phyloP scores from a whole-genome alignment of 2,797 vertebrate species.

The Propithecus perrieri region DNA sequence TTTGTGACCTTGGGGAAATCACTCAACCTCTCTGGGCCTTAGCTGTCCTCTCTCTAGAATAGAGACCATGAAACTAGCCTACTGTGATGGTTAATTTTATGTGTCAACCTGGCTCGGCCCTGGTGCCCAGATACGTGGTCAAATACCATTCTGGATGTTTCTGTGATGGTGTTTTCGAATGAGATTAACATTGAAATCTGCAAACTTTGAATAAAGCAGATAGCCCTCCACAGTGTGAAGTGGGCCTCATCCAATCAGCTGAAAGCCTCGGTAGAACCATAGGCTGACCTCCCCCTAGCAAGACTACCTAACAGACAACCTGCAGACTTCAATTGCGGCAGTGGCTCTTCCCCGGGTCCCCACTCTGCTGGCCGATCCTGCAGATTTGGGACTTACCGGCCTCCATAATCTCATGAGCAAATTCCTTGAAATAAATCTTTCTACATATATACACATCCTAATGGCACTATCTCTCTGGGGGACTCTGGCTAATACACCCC shows the following conservation, averaged over 20 bases:
- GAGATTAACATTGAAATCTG: neutral
- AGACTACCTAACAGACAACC: neutral
- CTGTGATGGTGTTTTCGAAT: neutral
- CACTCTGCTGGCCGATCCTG: neutral
- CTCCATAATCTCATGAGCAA: neutral
- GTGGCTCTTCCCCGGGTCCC: neutral
- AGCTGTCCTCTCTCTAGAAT: neutral
- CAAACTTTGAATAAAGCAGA: neutral
- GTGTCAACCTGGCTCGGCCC: neutral
- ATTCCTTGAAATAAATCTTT: neutral
- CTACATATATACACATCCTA: neutral
- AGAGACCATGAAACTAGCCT: neutral
- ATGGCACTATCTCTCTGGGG: neutral
- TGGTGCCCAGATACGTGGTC: too few species aligned
- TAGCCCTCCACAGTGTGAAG: accelerated
- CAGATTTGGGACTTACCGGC: neutral
- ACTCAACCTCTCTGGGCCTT: neutral
- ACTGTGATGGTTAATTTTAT: too few species aligned
- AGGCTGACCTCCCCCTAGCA: neutral
- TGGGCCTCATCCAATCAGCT: neutral
- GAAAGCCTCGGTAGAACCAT: neutral
- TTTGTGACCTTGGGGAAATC: neutral
- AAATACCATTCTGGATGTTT: neutral
- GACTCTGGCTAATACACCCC: neutral
- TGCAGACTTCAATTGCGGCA: neutral